Evolutionary conservation across 2,888 invertebrate genomes (phyloP).

Genomic region (Sclerodermus sp.): DNA sequence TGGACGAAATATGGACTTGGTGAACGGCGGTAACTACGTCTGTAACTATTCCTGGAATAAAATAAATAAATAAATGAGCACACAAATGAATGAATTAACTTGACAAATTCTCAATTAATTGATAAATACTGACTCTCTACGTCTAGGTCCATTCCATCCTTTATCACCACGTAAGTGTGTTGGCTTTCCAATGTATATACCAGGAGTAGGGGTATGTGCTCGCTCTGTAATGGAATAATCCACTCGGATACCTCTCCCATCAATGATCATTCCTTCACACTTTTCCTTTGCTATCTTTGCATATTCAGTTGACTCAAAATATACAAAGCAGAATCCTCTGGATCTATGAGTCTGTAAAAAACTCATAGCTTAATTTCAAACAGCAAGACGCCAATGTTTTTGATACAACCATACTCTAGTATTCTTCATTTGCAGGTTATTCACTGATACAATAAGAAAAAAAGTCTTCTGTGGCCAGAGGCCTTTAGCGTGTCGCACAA

Average conservation of each 20-base stretch:
- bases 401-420: too few relatives aligned
- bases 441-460: too few relatives aligned
- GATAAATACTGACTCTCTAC: slow-evolving; percentile 63
- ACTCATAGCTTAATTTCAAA: slow-evolving; percentile 17
- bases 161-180: slow-evolving; percentile 58
- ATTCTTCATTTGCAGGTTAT: too few relatives aligned
- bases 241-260: slow-evolving; percentile 89
- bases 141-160: slow-evolving; percentile 46
- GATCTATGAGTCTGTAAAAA: slow-evolving; percentile 81
- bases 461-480: slow-evolving; percentile 42
- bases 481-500: slow-evolving; percentile 49
- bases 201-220: slow-evolving; percentile 96
- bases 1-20: slow-evolving; percentile 75
- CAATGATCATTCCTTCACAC: slow-evolving; percentile 92
- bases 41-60: slow-evolving; percentile 61
- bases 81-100: too few relatives aligned
- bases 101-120: too few relatives aligned
- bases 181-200: slow-evolving; percentile 94
- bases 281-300: slow-evolving; percentile 92
- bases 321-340: slow-evolving; percentile 95
- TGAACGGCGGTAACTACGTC: slow-evolving; percentile 65
- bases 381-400: slow-evolving; percentile 9
- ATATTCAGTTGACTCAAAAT: slow-evolving; percentile 85
- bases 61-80: not conserved
- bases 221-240: slow-evolving; percentile 95